A percentile compares a stretch with the other conserved stretches of the same genome.
These are phyloP conservation scores for Eupsilia transversa DNA, from an alignment of 2,888 invertebrate species.

Conservation along the genomic window DNA sequence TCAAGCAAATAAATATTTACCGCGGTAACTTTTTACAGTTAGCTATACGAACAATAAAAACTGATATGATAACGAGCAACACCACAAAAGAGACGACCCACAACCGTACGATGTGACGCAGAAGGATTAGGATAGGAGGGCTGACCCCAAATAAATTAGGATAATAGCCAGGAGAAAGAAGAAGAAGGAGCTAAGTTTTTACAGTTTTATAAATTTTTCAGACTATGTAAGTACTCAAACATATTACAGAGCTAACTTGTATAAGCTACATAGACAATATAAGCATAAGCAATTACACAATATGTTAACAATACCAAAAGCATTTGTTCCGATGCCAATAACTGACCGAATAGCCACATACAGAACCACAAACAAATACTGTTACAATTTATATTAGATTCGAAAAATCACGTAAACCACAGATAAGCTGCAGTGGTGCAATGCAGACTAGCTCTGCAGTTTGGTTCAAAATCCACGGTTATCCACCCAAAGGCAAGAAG, in stretches of 20 bases:
- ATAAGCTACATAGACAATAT: not conserved
- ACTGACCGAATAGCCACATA: slow-evolving; percentile 32
- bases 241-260: not conserved
- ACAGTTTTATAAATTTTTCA: not conserved
- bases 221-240: not conserved
- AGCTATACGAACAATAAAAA: too few species aligned
- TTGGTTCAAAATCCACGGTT: slow-evolving; percentile 62
- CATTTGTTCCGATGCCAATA: slow-evolving; percentile 45
- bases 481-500: slow-evolving; percentile 68
- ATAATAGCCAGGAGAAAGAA: too few species aligned
- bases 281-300: not conserved
- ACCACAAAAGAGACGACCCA: too few species aligned
- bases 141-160: too few species aligned
- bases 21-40: not conserved
- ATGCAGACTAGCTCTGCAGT: slow-evolving; percentile 58
- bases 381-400: slow-evolving; percentile 57
- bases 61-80: too few species aligned
- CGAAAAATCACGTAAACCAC: slow-evolving; percentile 57
- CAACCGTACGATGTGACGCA: too few species aligned
- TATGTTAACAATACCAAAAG: slow-evolving; percentile 31
- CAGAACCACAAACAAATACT: slow-evolving; percentile 51
- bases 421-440: slow-evolving; percentile 66
- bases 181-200: too few species aligned
- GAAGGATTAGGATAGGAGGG: too few species aligned
- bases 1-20: not conserved